Evolutionary conservation across 2,113 vertebrate genomes (phyloP).

Genomic region (Bujurquina vittata): DNA sequence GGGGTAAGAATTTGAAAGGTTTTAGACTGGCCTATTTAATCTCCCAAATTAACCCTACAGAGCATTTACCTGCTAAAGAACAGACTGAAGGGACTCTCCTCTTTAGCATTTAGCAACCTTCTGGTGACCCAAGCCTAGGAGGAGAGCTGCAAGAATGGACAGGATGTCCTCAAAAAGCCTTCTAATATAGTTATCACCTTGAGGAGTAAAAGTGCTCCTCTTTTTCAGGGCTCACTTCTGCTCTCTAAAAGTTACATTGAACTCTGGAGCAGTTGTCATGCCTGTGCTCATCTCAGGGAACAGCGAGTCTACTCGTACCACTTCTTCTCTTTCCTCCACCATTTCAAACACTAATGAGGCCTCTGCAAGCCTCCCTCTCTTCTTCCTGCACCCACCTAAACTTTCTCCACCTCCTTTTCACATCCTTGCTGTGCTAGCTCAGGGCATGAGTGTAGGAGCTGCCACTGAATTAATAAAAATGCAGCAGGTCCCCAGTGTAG

Average conservation of each 20-base stretch:
- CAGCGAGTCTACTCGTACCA: conserved; percentile 62
- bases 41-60: too few relatives aligned
- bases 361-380: conserved; percentile 3
- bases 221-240: background rate
- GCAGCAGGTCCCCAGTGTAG: conserved; percentile 13
- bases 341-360: conserved; percentile 62
- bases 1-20: too few relatives aligned
- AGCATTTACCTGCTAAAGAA: too few relatives aligned
- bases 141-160: background rate
- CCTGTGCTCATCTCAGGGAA: conserved; percentile 41
- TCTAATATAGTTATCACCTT: background rate
- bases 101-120: background rate
- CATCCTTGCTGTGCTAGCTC: conserved; percentile 14
- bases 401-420: conserved; percentile 18
- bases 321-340: conserved; percentile 43
- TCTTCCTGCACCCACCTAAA: conserved; percentile 3
- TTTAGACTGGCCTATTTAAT: too few relatives aligned
- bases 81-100: too few relatives aligned
- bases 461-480: conserved; percentile 53
- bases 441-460: conserved; percentile 25
- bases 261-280: conserved; percentile 28
- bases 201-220: background rate
- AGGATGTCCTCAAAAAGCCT: conserved; percentile 25
- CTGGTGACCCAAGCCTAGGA: background rate
- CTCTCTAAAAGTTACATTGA: conserved; percentile 33